Evolutionary conservation across 2,888 invertebrate genomes (phyloP), one percentile per base, ranked within the genome.

Genomic region (Drosophila imparisetae): DNA sequence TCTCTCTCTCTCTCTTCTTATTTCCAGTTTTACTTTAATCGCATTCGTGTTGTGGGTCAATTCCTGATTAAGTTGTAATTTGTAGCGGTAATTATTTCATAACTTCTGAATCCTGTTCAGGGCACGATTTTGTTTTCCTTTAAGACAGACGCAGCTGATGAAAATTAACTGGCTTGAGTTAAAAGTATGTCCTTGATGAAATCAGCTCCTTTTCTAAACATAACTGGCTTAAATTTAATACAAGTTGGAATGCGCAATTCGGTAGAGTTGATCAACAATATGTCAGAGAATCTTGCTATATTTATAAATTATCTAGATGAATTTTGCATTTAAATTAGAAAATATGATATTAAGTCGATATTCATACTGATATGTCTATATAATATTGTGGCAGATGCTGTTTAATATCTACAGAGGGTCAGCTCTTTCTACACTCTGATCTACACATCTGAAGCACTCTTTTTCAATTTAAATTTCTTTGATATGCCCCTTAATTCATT

Each of bases 11-110:
- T 34, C 24, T 48, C 38, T 34, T 18, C 10, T 10, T 48, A n/a
- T 66, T 76, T 66, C 64, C 52, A 61, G 61, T 74, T 70, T 21
- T 40, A 61, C 64, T 79, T 79, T 79, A 75, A 78, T 78, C 78
- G 72, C 67, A 49, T 82, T 83, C 78, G 81, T 78, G 81, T 75
- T 81, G 80, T 81, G 75, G 80, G 78, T 75, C 85, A 85, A 87
- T 85, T 89, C 75, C 80, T 83, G 80, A 87, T 87, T 87, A 87
- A 87, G 89, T 80, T 81, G 80, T 87, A 80, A 89, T 89, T 87
- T 85, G 87, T 81, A 73, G 71, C 78, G 66, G 58, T 83, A 81
- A 81, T 83, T 80, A 80, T 75, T 68, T 72, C 57, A 79, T 72
- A 77, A 71, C 66, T 75, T 67, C 61, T 53, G 30, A 62, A 75